These are phyloP conservation scores for Nothocercus nigrocapillus DNA, from an alignment of 2,113 vertebrate genomes.

Conservation along the genomic window DNA sequence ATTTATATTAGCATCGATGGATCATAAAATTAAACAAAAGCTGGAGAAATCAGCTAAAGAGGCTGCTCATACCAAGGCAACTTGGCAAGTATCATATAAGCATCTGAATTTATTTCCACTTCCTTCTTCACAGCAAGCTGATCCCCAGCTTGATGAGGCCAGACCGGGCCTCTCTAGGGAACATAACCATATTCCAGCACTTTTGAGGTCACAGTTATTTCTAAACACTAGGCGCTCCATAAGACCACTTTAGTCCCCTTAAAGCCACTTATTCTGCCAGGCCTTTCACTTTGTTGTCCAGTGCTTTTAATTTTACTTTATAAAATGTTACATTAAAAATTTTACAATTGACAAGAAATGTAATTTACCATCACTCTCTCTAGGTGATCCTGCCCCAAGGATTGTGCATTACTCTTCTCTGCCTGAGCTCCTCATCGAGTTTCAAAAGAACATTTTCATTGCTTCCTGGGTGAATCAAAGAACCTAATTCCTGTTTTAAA, in stretches of 20 bases:
- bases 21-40: not conserved
- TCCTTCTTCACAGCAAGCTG: rapidly evolving
- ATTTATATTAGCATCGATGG: not conserved
- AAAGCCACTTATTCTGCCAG: not conserved
- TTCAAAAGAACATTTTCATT: conserved; percentile 55
- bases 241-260: not conserved
- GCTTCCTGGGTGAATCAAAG: conserved; percentile 49
- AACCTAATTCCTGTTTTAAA: conserved; percentile 5
- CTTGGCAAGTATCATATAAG: not conserved
- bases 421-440: not conserved
- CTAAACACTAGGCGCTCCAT: rapidly evolving
- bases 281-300: not conserved
- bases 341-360: not conserved
- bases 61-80: not conserved
- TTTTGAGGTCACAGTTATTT: not conserved
- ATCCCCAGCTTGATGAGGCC: not conserved
- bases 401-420: not conserved
- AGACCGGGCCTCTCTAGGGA: not conserved
- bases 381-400: conserved; percentile 12
- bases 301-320: not conserved
- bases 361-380: not conserved
- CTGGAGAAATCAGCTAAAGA: not conserved
- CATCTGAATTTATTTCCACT: not conserved
- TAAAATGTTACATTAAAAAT: conserved; percentile 10
- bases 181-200: not conserved